Evolutionary conservation across 2,888 invertebrate species (phyloP).

Genomic region (Drosophila recens): DNA sequence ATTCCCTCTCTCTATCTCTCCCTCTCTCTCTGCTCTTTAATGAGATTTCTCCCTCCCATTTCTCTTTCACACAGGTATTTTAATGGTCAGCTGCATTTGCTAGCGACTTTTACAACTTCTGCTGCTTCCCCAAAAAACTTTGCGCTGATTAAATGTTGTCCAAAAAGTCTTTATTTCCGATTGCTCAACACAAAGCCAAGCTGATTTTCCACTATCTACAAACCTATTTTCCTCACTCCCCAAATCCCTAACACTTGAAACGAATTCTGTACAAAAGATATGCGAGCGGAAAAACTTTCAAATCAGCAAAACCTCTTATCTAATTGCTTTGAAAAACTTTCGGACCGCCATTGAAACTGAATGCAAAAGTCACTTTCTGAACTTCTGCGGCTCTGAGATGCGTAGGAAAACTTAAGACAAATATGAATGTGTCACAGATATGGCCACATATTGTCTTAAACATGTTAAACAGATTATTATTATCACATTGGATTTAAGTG

Average conservation of each 20-base stretch:
- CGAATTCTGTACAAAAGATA: conserved; percentile 25
- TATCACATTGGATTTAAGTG: not conserved
- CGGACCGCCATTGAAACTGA: conserved; percentile 64
- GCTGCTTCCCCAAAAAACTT: conserved; percentile 52
- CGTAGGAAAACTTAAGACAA: conserved; percentile 25
- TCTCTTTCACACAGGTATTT: conserved; percentile 20
- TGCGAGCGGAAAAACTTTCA: conserved; percentile 62
- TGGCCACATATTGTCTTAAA: conserved; percentile 23
- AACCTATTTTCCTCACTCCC: not conserved
- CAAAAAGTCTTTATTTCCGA: conserved; percentile 42
- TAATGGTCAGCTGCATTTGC: conserved; percentile 51
- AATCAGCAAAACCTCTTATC: conserved; percentile 74
- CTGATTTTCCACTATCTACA: conserved; percentile 17
- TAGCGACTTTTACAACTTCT: conserved; percentile 63
- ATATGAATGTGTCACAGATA: conserved; percentile 27
- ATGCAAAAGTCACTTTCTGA: conserved; percentile 73
- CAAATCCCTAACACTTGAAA: conserved; percentile 1
- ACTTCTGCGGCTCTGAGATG: conserved; percentile 44
- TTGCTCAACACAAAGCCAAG: conserved; percentile 46
- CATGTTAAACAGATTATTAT: not conserved
- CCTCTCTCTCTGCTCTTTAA: conserved; percentile 49
- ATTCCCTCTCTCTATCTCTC: conserved; percentile 19
- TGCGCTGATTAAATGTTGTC: conserved; percentile 74
- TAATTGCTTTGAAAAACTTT: conserved; percentile 80
- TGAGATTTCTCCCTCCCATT: conserved; percentile 55